phyloP scores from a whole-genome alignment of 2,888 invertebrate species.

The Automeris io region DNA sequence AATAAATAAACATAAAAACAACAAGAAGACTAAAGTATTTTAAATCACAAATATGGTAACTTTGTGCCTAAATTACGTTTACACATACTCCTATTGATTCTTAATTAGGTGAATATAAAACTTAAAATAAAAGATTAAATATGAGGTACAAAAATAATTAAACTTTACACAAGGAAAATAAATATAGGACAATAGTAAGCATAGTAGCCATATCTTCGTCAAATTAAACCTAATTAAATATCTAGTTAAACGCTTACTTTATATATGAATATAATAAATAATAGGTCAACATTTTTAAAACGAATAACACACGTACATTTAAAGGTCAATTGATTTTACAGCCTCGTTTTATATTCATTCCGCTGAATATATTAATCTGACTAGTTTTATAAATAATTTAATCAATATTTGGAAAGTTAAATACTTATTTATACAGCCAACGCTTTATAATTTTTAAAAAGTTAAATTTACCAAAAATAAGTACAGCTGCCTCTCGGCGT shows the following conservation, averaged over 20 bases:
- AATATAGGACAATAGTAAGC: not conserved
- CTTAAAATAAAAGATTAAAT: no score
- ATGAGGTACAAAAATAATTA: not conserved
- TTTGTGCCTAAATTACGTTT: not conserved
- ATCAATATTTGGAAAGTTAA: not conserved
- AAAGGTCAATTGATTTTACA: not conserved
- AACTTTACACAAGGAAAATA: not conserved
- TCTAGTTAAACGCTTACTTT: not conserved
- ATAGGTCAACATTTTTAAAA: not conserved
- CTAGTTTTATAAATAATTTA: not conserved
- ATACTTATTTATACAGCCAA: not conserved
- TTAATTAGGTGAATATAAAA: no score
- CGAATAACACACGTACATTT: not conserved
- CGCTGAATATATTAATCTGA: not conserved
- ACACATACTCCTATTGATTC: not conserved
- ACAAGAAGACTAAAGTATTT: no score
- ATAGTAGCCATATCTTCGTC: not conserved
- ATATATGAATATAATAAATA: conserved; percentile 1
- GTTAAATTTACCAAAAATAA: conserved; percentile 13
- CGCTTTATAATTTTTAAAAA: not conserved
- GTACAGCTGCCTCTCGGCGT: conserved; percentile 24
- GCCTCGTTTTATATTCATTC: not conserved
- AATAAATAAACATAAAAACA: no score
- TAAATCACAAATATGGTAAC: conserved; percentile 7
- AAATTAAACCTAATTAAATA: not conserved